phyloP scores from a whole-genome alignment of 2,113 vertebrate species.

The Natator depressus region DNA sequence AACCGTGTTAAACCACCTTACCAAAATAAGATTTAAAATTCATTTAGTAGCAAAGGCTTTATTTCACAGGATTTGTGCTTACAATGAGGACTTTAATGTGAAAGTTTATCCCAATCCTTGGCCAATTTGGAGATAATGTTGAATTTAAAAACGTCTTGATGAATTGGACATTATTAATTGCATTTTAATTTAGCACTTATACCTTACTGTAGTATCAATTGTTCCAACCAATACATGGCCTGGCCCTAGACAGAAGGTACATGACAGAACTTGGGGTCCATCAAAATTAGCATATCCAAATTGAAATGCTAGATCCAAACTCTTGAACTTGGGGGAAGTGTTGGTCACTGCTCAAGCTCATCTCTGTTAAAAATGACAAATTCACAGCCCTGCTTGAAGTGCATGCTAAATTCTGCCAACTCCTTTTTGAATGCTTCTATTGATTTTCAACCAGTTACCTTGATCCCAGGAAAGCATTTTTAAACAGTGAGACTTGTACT shows the following conservation, averaged over 20 bases:
- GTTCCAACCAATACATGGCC: not conserved
- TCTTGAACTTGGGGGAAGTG: not conserved
- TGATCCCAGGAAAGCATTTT: not conserved
- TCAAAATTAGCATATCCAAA: too few relatives aligned
- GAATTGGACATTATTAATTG: not conserved
- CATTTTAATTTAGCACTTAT: not conserved
- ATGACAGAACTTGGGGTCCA: not conserved
- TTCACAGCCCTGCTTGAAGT: not conserved
- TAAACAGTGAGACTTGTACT: not conserved
- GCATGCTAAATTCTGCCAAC: not conserved
- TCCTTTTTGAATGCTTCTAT: fast-evolving
- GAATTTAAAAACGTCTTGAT: not conserved
- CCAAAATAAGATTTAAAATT: not conserved
- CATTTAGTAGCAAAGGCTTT: not conserved
- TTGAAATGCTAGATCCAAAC: not conserved
- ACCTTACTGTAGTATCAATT: not conserved
- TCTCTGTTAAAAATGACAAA: not conserved
- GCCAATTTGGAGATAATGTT: not conserved
- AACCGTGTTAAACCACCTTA: not conserved
- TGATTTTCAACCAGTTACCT: not conserved
- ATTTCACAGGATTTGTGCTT: conserved; percentile 4
- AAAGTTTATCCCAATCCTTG: not conserved
- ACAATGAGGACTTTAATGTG: not conserved
- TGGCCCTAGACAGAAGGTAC: not conserved
- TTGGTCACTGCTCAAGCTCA: not conserved